These are phyloP conservation scores for Cavia porcellus DNA, from an alignment of 2,113 vertebrate genomes.

Conservation along the genomic window DNA sequence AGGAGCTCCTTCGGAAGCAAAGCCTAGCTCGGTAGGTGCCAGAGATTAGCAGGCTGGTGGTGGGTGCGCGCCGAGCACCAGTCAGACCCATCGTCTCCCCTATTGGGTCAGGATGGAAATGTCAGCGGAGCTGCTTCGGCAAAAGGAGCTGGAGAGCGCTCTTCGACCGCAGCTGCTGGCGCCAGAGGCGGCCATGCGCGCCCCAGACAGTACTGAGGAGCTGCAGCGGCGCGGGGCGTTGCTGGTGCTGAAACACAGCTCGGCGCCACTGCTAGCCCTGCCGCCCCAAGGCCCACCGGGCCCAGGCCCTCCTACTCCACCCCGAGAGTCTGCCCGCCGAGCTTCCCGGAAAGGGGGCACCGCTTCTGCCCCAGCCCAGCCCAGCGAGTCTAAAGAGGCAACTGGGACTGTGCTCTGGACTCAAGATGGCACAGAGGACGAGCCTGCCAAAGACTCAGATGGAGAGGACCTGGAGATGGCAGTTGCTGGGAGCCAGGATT, in stretches of 20 bases:
- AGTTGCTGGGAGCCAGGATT: slow-evolving; percentile 76
- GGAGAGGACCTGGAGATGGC: slow-evolving; percentile 90
- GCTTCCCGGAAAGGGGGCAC: slow-evolving; percentile 81
- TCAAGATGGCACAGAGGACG: slow-evolving; percentile 88
- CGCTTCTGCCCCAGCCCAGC: slow-evolving; percentile 81
- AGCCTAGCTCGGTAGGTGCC: slow-evolving; percentile 93
- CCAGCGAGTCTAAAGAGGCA: slow-evolving; percentile 85
- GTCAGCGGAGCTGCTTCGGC: slow-evolving; percentile 96
- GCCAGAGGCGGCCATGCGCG: slow-evolving; percentile 90
- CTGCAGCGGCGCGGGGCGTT: slow-evolving; percentile 93
- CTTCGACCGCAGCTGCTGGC: slow-evolving; percentile 93
- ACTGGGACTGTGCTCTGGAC: slow-evolving; percentile 74
- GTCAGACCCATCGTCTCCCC: rapidly evolving
- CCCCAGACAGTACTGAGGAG: slow-evolving; percentile 93
- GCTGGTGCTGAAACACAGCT: slow-evolving; percentile 95
- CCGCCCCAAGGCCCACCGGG: slow-evolving; percentile 89
- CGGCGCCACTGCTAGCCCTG: slow-evolving; percentile 92
- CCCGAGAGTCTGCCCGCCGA: slow-evolving; percentile 88
- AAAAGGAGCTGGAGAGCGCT: slow-evolving; percentile 95
- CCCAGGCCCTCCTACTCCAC: slow-evolving; percentile 85
- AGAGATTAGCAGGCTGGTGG: rapidly evolving
- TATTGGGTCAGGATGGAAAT: slow-evolving; percentile 92
- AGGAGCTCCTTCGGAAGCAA: slow-evolving; percentile 97
- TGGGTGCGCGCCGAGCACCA: rapidly evolving
- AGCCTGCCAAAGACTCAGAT: slow-evolving; percentile 96